phyloP scores from a whole-genome alignment of 2,113 vertebrate species.

The Lanius ludovicianus region DNA sequence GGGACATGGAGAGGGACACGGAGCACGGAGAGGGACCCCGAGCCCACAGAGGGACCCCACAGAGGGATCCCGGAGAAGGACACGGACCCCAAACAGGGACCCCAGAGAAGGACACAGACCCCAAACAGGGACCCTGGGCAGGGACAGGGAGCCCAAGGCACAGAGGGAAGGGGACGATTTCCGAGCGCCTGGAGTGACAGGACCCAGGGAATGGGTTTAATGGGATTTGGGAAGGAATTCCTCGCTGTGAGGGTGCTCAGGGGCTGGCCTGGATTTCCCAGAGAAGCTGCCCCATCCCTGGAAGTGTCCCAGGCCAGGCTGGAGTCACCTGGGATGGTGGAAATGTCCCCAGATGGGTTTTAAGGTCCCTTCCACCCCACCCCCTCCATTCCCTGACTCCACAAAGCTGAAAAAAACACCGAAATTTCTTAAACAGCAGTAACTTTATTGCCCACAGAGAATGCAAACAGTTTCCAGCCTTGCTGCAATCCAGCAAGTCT shows the following conservation, averaged over 20 bases:
- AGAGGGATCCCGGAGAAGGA: no score
- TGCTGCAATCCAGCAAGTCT: slow-evolving; percentile 11
- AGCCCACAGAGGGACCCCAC: no score
- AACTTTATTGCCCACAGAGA: slow-evolving; percentile 47
- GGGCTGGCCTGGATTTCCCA: not conserved
- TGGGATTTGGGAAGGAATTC: not conserved
- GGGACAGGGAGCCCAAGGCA: not conserved
- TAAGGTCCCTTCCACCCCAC: not conserved
- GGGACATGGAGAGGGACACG: no score
- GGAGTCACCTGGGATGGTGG: not conserved
- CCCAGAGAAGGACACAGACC: no score
- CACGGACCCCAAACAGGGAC: no score
- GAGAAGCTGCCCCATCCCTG: not conserved
- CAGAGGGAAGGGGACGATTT: not conserved
- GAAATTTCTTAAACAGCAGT: not conserved
- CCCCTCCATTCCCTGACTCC: not conserved
- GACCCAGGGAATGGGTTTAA: not conserved
- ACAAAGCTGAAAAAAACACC: not conserved
- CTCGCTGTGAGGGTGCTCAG: no score
- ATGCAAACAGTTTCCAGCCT: slow-evolving; percentile 16
- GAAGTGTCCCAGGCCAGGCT: not conserved
- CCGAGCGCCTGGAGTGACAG: not conserved
- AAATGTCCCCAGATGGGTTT: not conserved
- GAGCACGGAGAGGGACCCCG: no score
- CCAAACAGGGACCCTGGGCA: no score